phyloP scores from a whole-genome alignment of 1,140 invertebrate genomes.

The Rhopalosiphum padi region DNA sequence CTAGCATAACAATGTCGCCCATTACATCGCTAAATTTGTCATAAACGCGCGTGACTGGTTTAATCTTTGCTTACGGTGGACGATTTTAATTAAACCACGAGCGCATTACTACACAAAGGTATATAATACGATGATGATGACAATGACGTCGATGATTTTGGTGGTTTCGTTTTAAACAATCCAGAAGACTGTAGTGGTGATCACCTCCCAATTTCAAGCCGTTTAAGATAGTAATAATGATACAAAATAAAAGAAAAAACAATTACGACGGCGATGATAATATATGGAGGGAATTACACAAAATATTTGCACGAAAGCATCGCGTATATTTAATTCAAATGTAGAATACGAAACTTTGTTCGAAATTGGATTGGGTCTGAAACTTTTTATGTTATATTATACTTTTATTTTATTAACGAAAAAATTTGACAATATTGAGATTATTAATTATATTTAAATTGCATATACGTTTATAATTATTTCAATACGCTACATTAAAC shows the following conservation, averaged over 20 bases:
- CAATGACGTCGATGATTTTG: neutral
- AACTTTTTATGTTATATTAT: no score
- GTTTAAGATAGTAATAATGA: neutral
- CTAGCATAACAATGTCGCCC: no score
- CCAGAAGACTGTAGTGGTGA: neutral
- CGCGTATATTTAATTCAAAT: no score
- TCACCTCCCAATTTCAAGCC: neutral
- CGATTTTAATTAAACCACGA: conserved; percentile 42
- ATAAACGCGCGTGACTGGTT: conserved; percentile 8
- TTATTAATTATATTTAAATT: no score
- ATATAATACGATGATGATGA: neutral
- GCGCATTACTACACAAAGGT: neutral
- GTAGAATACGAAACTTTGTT: no score
- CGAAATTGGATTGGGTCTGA: no score
- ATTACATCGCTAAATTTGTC: conserved; percentile 8
- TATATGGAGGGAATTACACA: neutral
- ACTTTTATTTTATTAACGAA: no score
- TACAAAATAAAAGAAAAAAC: neutral
- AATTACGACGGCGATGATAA: neutral
- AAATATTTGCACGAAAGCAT: neutral
- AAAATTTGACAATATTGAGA: no score
- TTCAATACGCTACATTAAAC: no score
- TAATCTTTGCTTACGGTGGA: conserved; percentile 20
- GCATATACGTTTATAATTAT: no score
- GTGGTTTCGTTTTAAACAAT: conserved; percentile 27